A percentile compares a stretch with the other conserved stretches of the same genome.
Conservation (phyloP, 2,888 invertebrate genomes). For the Brenthis ino region DNA sequence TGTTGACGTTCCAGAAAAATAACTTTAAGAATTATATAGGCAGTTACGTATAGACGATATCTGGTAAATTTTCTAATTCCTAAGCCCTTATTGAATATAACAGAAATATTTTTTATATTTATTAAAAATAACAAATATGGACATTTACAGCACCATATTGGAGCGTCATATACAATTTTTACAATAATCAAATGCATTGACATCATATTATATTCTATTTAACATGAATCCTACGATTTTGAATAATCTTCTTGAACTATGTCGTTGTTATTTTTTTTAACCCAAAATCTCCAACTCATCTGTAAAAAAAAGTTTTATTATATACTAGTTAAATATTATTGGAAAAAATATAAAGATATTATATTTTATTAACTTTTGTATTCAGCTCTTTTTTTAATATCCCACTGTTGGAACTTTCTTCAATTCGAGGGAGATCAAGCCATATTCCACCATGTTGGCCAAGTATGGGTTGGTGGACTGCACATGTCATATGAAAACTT, state of each 20-base stretch:
- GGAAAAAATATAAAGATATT: neutral
- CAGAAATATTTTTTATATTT: constrained; percentile 17
- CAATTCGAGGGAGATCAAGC: no score
- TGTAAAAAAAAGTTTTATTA: constrained; percentile 48
- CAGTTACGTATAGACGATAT: no score
- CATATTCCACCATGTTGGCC: no score
- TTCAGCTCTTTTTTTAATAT: no score
- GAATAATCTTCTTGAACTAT: constrained; percentile 43
- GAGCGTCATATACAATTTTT: constrained; percentile 46
- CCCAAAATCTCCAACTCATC: constrained; percentile 72
- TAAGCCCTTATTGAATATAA: constrained; percentile 10
- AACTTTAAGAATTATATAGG: no score
- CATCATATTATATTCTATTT: constrained; percentile 29
- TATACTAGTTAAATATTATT: neutral
- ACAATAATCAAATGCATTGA: constrained; percentile 26
- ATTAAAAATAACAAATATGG: constrained; percentile 44
- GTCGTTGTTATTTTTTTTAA: constrained; percentile 48
- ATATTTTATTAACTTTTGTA: no score
- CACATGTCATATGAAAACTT: no score
- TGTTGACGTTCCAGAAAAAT: no score
- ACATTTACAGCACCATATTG: constrained; percentile 69
- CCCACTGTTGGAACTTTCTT: no score
- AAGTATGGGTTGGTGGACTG: no score
- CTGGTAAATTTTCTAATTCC: neutral
- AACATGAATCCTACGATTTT: constrained; percentile 39